Conservation (phyloP, 2,797 vertebrate species). For the Enteromius afrohamiltoni region DNA sequence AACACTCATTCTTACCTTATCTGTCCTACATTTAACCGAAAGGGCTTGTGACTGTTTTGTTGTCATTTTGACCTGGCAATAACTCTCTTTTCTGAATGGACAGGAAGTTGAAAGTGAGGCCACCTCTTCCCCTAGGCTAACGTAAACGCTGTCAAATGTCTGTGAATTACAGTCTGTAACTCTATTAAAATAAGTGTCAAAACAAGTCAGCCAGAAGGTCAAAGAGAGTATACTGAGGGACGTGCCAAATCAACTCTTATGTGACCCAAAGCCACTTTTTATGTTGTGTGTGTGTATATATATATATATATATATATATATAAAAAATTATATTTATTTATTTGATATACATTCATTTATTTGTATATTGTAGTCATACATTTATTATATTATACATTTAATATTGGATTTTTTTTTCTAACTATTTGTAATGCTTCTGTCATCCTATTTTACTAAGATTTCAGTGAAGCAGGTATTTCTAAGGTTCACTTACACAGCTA, state of each 20-base stretch:
- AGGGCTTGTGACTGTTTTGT: constrained; percentile 54
- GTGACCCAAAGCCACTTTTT: constrained; percentile 6
- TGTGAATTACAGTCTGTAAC: constrained; percentile 52
- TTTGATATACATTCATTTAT: no score
- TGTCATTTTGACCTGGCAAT: constrained; percentile 59
- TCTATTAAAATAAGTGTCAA: constrained; percentile 56
- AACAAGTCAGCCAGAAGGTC: constrained; percentile 43
- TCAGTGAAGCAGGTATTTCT: background rate
- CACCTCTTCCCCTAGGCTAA: constrained; percentile 52
- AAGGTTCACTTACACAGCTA: background rate
- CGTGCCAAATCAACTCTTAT: constrained; percentile 20
- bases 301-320: no score
- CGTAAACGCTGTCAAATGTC: constrained; percentile 54
- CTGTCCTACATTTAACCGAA: constrained; percentile 18
- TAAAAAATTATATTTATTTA: no score
- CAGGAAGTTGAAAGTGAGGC: constrained; percentile 63
- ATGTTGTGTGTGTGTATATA: background rate
- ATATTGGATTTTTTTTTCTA: background rate
- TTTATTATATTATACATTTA: background rate
- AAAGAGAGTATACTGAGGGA: constrained; percentile 23
- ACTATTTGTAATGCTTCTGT: background rate
- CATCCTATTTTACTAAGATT: background rate
- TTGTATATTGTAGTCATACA: background rate
- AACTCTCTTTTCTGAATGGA: constrained; percentile 58
- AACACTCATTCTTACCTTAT: constrained; percentile 15